Conservation (phyloP, 2,888 invertebrate genomes). For the Trachelus iudaicus region DNA sequence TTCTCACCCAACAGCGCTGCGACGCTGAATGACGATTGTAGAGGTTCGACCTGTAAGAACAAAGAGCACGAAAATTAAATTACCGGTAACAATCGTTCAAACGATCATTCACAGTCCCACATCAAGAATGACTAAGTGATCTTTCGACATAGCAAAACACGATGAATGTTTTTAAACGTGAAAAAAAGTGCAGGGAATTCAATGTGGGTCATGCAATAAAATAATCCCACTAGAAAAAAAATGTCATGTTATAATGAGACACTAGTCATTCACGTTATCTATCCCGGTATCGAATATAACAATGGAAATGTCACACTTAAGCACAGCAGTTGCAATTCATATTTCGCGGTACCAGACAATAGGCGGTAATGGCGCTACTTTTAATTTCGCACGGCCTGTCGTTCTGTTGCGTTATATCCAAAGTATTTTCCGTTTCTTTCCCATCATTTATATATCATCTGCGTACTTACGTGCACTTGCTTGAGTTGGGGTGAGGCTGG, state of each 20-base stretch:
- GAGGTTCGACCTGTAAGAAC: conserved; percentile 49
- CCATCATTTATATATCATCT: not conserved
- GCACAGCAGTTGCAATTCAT: not conserved
- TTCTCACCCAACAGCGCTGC: conserved; percentile 60
- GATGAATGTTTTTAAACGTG: not conserved
- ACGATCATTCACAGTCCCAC: not conserved
- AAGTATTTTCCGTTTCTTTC: not conserved
- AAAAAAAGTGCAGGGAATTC: not conserved
- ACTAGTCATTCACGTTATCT: not conserved
- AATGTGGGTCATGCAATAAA: not conserved
- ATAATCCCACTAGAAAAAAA: not conserved
- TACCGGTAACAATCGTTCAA: not conserved
- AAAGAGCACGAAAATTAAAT: conserved; percentile 6
- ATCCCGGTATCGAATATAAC: not conserved
- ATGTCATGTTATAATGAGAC: not conserved
- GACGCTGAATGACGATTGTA: conserved; percentile 60
- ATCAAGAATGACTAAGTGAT: not conserved
- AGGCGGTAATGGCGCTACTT: conserved; percentile 3
- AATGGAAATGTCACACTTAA: not conserved
- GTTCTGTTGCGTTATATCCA: not conserved
- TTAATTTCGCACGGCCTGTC: not conserved
- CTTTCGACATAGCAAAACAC: not conserved
- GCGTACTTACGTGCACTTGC: conserved; percentile 48
- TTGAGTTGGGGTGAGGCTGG: conserved; percentile 61
- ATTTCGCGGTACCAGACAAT: conserved; percentile 19